A percentile compares a stretch with the other conserved stretches of the same genome.
These are phyloP conservation scores for Dromius quadrimaculatus DNA, from an alignment of 2,888 invertebrate genomes.

Conservation along the genomic window DNA sequence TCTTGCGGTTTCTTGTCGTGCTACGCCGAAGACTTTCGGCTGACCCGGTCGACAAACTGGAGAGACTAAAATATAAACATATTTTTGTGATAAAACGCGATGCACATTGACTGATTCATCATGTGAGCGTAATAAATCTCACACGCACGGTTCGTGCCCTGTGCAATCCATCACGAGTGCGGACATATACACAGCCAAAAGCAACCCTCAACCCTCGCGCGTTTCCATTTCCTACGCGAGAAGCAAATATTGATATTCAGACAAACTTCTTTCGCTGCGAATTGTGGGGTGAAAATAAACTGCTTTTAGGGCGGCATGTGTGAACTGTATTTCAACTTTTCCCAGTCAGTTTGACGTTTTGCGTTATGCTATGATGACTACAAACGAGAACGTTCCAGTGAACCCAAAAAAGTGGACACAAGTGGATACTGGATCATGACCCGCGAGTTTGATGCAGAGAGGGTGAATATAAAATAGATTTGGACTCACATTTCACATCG, in stretches of 20 bases:
- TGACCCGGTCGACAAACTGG: slow-evolving; percentile 80
- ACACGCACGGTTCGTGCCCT: slow-evolving; percentile 13
- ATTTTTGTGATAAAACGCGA: background rate
- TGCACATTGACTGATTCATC: slow-evolving; percentile 25
- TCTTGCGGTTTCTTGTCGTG: slow-evolving; percentile 76
- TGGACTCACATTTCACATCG: slow-evolving; percentile 86
- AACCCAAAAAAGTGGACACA: background rate
- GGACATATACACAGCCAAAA: slow-evolving; percentile 28
- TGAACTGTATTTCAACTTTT: slow-evolving; percentile 50
- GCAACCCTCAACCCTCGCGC: background rate
- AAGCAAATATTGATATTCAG: slow-evolving; percentile 51
- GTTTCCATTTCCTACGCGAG: slow-evolving; percentile 21
- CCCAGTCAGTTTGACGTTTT: slow-evolving; percentile 48
- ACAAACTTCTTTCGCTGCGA: slow-evolving; percentile 47
- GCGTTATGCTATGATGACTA: slow-evolving; percentile 37
- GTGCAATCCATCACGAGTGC: slow-evolving; percentile 46
- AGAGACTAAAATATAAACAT: slow-evolving; percentile 69
- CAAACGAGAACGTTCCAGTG: slow-evolving; percentile 10
- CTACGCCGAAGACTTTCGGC: slow-evolving; percentile 78
- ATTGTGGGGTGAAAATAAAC: slow-evolving; percentile 50
- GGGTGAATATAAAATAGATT: slow-evolving; percentile 20
- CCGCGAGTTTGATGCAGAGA: background rate
- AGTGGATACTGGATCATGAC: slow-evolving; percentile 24
- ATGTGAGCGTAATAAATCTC: slow-evolving; percentile 43
- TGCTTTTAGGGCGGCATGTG: slow-evolving; percentile 50